phyloP scores from a whole-genome alignment of 1,140 invertebrate genomes.

The Paraescarpia echinospica region DNA sequence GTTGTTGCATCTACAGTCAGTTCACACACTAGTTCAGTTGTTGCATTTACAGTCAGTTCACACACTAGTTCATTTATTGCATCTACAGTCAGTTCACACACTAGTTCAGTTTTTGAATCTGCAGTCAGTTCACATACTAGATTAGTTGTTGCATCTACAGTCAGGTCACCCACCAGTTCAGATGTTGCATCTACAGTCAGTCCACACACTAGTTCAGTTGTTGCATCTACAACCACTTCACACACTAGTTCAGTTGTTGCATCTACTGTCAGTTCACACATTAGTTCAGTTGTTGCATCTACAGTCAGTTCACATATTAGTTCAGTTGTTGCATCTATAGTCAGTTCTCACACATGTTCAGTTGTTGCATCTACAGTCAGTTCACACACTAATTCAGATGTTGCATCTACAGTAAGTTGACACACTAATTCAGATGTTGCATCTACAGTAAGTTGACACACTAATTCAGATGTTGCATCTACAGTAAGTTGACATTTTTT shows the following conservation, averaged over 20 bases:
- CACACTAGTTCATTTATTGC: neutral
- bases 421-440: too few species aligned
- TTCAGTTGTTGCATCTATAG: too few species aligned
- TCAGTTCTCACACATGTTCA: neutral
- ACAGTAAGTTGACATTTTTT: neutral
- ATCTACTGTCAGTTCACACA: neutral
- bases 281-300: neutral
- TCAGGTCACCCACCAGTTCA: neutral
- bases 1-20: neutral
- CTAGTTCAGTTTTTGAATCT: too few species aligned
- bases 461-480: neutral
- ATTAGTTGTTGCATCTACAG: neutral
- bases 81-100: too few species aligned
- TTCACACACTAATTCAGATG: neutral
- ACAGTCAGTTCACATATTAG: too few species aligned
- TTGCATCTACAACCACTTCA: neutral
- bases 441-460: neutral
- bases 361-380: neutral
- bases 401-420: too few species aligned
- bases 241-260: neutral
- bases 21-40: neutral
- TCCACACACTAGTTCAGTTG: too few species aligned
- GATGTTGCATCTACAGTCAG: too few species aligned
- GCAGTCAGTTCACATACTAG: neutral
- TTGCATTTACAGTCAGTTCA: neutral